phyloP scores from a whole-genome alignment of 2,113 vertebrate genomes.

The Cricetomys ansorgei region DNA sequence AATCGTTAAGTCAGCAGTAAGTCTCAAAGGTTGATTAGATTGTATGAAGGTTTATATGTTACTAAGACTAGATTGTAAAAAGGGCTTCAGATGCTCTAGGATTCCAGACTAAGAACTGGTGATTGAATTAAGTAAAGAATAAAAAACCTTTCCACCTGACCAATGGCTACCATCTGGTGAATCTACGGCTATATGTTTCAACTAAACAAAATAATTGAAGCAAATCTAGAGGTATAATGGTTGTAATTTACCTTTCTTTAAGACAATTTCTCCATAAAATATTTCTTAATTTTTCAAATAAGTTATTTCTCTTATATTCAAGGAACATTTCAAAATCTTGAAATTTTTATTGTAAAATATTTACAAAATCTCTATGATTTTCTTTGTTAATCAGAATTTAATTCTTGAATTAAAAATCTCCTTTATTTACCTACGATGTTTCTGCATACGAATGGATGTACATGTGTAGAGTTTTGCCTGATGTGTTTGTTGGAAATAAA shows the following conservation, averaged over 20 bases:
- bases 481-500: not conserved
- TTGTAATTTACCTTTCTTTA: not conserved
- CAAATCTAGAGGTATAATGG: not conserved
- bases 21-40: too few species aligned
- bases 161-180: too few species aligned
- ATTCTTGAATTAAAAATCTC: not conserved
- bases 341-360: not conserved
- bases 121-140: too few species aligned
- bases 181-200: too few species aligned
- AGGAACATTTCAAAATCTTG: not conserved
- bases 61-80: too few species aligned
- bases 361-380: not conserved
- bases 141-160: too few species aligned
- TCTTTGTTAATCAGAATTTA: not conserved
- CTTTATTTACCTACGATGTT: not conserved
- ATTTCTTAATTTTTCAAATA: not conserved
- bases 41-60: too few species aligned
- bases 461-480: not conserved
- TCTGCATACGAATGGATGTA: not conserved
- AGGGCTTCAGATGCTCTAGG: too few species aligned
- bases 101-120: too few species aligned
- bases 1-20: too few species aligned
- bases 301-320: not conserved
- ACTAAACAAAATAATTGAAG: not conserved
- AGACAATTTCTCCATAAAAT: not conserved